phyloP scores from a whole-genome alignment of 2,113 vertebrate genomes.

The Isurus oxyrinchus region DNA sequence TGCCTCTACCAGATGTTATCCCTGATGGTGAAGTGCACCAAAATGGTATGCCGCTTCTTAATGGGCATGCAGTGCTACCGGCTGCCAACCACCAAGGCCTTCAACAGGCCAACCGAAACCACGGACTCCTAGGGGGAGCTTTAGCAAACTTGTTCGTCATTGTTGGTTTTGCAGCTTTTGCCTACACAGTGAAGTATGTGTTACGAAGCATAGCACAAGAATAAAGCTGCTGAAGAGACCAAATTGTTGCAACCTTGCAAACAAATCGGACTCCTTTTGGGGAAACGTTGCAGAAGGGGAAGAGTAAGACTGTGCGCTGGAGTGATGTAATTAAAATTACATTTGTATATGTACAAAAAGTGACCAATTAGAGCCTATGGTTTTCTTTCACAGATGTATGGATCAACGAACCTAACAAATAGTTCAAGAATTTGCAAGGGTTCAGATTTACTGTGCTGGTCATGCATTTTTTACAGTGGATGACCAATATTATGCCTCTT shows the following conservation, averaged over 20 bases:
- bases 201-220: slow-evolving; percentile 97
- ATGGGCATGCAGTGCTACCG: slow-evolving; percentile 60
- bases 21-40: slow-evolving; percentile 82
- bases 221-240: slow-evolving; percentile 55
- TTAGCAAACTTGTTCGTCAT: slow-evolving; percentile 96
- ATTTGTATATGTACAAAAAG: slow-evolving; percentile 10
- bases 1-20: slow-evolving; percentile 89
- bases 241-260: slow-evolving; percentile 47
- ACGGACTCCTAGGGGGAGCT: slow-evolving; percentile 91
- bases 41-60: slow-evolving; percentile 70
- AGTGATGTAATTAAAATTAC: slow-evolving; percentile 40
- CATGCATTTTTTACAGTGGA: slow-evolving; percentile 18
- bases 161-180: slow-evolving; percentile 93
- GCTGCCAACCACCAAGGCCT: slow-evolving; percentile 66
- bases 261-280: slow-evolving; percentile 16
- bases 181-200: slow-evolving; percentile 97
- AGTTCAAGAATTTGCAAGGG: slow-evolving; percentile 48
- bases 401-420: slow-evolving; percentile 40
- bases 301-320: slow-evolving; percentile 41
- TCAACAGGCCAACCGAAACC: slow-evolving; percentile 88
- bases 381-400: slow-evolving; percentile 30
- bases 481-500: background rate
- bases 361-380: slow-evolving; percentile 24
- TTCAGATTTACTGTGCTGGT: slow-evolving; percentile 39
- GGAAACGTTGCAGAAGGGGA: slow-evolving; percentile 34